Evolutionary conservation across 2,797 vertebrate species (phyloP), one percentile per base, ranked within the genome.

Genomic region (Coilia nasus): DNA sequence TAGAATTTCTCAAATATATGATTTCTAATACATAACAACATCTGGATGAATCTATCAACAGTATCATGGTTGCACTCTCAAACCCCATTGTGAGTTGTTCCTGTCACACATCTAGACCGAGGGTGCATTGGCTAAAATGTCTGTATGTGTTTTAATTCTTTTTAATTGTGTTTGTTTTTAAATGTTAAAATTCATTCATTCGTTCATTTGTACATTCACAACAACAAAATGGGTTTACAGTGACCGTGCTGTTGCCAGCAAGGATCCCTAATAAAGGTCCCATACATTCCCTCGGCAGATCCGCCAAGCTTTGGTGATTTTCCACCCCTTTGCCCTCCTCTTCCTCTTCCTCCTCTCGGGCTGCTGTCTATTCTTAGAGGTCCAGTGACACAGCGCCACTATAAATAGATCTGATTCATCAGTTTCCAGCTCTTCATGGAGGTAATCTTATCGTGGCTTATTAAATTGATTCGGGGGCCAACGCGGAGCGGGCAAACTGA

Each of bases 401-500:
- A 95, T 95, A 95, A 94, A 95, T 92, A 95, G 92, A 91, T 90
- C 91, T 91, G 93, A 95, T 89, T 95, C 95, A 95, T 93, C 92
- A 94, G 35, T 93, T 93, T 94, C 91, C 88, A 92, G 92, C 93
- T 91, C 83, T 93, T 90, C 88, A 59, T 46, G 93, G 94, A 94
- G 87, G 94, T 92, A 89, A 94, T 88, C 91, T 85, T 91, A 92
- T 92, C 92, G 92, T 90, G 92, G 91, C 90, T 88, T 89, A 0
- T 41, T 59, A 81, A 84, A 90, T 87, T 2, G 85, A 0, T n/a
- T 87, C 85, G 47, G 88, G 54, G 83, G 78, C 78, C 64, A 15
- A 14, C 11, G 64, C 25, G 5, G 64, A 71, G 28, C 25, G 14
- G 28, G 12, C 35, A 41, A 5, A 41, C 35, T 5, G 35, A 71